Percentiles rank a stretch among this genome's conserved stretches.
Evolutionary conservation across 1,140 invertebrate species (phyloP).

Genomic region (Lordiphosa stackelbergi): DNA sequence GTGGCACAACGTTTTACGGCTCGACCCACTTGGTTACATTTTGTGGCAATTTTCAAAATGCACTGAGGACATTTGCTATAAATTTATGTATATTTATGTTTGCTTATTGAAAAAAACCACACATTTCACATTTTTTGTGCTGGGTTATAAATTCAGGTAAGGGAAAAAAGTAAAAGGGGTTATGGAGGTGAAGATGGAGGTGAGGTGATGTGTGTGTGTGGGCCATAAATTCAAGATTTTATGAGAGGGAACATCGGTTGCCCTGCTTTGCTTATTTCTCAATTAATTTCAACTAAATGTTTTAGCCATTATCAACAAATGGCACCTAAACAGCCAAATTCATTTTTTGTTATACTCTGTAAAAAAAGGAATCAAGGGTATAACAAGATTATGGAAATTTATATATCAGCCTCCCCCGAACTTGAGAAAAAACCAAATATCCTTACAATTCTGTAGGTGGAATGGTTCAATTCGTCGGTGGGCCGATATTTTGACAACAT

Average conservation of each 20-base stretch:
- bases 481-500: too few species aligned
- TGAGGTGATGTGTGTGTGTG: conserved; percentile 19
- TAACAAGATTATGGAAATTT: conserved; percentile 17
- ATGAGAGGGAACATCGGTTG: conserved; percentile 12
- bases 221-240: conserved; percentile 47
- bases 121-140: conserved; percentile 12
- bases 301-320: conserved; percentile 33
- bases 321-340: conserved; percentile 32
- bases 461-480: too few species aligned
- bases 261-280: too few species aligned
- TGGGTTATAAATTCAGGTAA: conserved; percentile 49
- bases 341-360: not conserved
- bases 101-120: conserved; percentile 60
- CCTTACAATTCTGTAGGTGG: too few species aligned
- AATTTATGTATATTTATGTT: conserved; percentile 63
- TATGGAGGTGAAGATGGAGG: conserved; percentile 22
- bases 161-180: conserved; percentile 37
- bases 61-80: conserved; percentile 58
- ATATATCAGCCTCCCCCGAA: too few species aligned
- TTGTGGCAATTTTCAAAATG: conserved; percentile 66
- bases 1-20: conserved; percentile 41
- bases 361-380: too few species aligned
- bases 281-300: conserved; percentile 4
- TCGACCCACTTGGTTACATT: conserved; percentile 63
- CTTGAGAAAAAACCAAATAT: too few species aligned